Conservation (phyloP, 2,113 vertebrate species). For the Coracopsis vasa region DNA sequence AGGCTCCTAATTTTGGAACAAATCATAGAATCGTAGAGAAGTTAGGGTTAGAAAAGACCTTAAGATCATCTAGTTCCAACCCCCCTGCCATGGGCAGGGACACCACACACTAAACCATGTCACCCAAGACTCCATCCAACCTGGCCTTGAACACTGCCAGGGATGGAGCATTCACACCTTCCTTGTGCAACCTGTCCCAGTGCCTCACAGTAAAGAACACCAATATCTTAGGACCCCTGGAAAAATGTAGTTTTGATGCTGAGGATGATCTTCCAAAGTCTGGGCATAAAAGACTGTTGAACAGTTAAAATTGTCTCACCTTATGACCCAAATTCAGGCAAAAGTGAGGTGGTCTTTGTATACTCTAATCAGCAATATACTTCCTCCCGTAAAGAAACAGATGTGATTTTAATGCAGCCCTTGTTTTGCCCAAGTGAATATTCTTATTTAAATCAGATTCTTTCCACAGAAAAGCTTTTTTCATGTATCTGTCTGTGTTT, state of each 20-base stretch:
- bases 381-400: neutral
- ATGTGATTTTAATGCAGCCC: neutral
- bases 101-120: neutral
- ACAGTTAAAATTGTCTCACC: neutral
- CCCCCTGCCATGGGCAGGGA: neutral
- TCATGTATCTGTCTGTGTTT: constrained; percentile 17
- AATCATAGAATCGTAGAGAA: neutral
- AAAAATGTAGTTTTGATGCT: neutral
- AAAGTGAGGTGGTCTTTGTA: neutral
- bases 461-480: constrained; percentile 15
- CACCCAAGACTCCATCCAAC: neutral
- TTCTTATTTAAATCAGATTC: neutral
- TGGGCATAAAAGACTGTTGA: neutral
- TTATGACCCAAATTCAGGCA: neutral
- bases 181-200: neutral
- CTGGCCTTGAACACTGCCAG: neutral
- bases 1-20: neutral
- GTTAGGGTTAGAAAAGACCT: neutral
- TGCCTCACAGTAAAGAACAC: neutral
- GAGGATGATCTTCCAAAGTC: neutral
- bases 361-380: neutral
- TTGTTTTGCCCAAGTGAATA: neutral
- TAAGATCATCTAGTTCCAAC: neutral
- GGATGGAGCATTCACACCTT: neutral
- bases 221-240: neutral